Evolutionary conservation across 2,888 invertebrate genomes (phyloP), one percentile per base, ranked within the genome.

Genomic region (Netelia fuscicornis): DNA sequence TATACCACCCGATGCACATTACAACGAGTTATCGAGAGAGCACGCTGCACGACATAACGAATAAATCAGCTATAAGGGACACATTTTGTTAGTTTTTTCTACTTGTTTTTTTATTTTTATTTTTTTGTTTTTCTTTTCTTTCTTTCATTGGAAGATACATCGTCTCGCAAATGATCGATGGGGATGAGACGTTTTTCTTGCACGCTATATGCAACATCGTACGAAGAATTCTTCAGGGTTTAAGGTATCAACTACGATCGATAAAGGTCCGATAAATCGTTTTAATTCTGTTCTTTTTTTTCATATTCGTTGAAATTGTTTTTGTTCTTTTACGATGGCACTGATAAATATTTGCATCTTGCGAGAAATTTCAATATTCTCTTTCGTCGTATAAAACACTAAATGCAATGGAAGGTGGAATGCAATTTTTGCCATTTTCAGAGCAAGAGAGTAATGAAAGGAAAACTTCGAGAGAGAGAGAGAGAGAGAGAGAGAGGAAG

Each of bases 1-100:
- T 85, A 81, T 86, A 37, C 37, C 37, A 37, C 86, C 85, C 84
- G 78, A 81, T 86, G 87, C 87, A 87, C 89, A 88, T 89, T 89
- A 87, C 86, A 90, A 81, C 70, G 56, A 74, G 72, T 75, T 81
- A 79, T 71, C 79, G 74, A 37, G 58, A 52, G 74, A 44, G 48
- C 74, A 65, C 56, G 72, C 81, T 48, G 42, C 54, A 56, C 76
- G 48, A 67, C 71, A 68, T 72, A 72, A 77, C 65, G 62, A 80
- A 81, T 84, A 81, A 84, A 84, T 81, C 81, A 71, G 75, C 48
- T 58, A 65, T 65, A 75, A 42, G 68, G 42, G 70, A 83, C 54
- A 20, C 23, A 64, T 64, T 54, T 54, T 17, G 52, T 17, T 37
- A 6, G 5, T 1, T 17, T 68, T 20, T 30, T 54, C 23, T 17